Evolutionary conservation across 2,113 vertebrate species (phyloP).

Genomic region (Paedocypris sp.): DNA sequence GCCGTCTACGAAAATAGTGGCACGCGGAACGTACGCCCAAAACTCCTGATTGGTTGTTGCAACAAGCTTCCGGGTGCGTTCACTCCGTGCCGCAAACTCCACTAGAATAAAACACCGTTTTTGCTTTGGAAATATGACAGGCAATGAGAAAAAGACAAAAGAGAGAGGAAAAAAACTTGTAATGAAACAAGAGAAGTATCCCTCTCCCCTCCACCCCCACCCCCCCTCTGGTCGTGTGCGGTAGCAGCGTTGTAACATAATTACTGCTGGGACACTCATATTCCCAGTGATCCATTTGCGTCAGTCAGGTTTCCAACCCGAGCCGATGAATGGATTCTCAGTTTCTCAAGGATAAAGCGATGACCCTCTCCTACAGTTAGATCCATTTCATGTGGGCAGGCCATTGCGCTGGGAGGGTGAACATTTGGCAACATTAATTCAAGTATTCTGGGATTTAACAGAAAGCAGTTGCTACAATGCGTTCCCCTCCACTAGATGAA

Average conservation of each 20-base stretch:
- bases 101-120: no score
- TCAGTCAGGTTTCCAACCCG: conserved; percentile 68
- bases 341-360: conserved; percentile 74
- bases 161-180: conserved; percentile 44
- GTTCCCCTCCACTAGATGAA: no score
- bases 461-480: no score
- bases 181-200: conserved; percentile 44
- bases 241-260: conserved; percentile 69
- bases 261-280: conserved; percentile 74
- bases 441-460: conserved; percentile 51
- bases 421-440: conserved; percentile 48
- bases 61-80: no score
- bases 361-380: conserved; percentile 64
- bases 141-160: conserved; percentile 52
- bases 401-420: conserved; percentile 47
- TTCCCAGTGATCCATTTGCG: conserved; percentile 77
- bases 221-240: conserved; percentile 57
- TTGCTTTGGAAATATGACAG: conserved; percentile 47
- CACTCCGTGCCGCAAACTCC: no score
- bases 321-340: conserved; percentile 69
- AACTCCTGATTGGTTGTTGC: no score
- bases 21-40: no score
- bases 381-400: conserved; percentile 61
- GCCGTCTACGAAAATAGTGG: background rate
- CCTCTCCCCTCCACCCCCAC: conserved; percentile 31